phyloP scores from a whole-genome alignment of 2,113 vertebrate genomes.

The Eupsittula cactorum region DNA sequence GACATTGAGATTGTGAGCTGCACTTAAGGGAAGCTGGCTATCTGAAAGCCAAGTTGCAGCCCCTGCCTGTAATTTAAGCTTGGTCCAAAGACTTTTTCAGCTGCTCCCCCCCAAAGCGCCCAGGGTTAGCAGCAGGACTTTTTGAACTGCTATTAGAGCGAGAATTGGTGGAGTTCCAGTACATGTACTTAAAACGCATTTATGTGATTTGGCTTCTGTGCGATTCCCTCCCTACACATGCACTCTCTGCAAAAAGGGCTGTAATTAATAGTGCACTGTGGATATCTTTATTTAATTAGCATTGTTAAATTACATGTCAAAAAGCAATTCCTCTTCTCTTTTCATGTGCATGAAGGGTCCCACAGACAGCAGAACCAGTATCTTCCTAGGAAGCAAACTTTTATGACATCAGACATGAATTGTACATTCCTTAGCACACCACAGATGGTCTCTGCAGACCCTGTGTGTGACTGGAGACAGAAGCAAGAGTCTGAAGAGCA shows the following conservation, averaged over 20 bases:
- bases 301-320: background rate
- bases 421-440: background rate
- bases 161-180: conserved; percentile 5
- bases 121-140: background rate
- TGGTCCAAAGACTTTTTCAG: background rate
- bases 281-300: conserved; percentile 35
- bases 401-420: background rate
- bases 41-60: background rate
- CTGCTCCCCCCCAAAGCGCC: rapidly evolving
- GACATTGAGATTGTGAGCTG: background rate
- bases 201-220: conserved; percentile 15
- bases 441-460: background rate
- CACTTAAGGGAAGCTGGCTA: background rate
- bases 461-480: background rate
- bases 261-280: conserved; percentile 19
- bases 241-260: background rate
- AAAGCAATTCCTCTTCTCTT: background rate
- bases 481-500: background rate
- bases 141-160: background rate
- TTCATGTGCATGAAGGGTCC: background rate
- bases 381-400: conserved; percentile 13
- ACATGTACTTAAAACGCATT: background rate
- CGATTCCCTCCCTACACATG: background rate
- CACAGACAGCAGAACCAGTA: background rate
- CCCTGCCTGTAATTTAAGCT: background rate